Evolutionary conservation across 1,140 invertebrate genomes (phyloP).

Genomic region (Pogonognathellus flavescens): DNA sequence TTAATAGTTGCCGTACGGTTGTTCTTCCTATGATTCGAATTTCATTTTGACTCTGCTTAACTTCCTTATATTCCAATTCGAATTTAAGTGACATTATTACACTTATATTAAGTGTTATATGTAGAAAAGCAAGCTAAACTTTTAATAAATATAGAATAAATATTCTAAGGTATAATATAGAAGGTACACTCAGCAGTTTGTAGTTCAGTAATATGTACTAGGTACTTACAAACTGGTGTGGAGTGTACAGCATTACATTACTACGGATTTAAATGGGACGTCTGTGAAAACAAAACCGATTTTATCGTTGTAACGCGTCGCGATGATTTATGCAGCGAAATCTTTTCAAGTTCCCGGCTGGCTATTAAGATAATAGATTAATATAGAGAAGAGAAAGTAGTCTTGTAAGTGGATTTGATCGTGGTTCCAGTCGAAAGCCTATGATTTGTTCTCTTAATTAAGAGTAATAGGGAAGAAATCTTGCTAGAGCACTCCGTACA

Average conservation of each 20-base stretch:
- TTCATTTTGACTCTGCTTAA: slow-evolving; percentile 12
- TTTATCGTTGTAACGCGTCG: slow-evolving; percentile 57
- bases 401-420: slow-evolving; percentile 58
- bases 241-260: not conserved
- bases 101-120: not conserved
- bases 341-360: slow-evolving; percentile 56
- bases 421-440: slow-evolving; percentile 46
- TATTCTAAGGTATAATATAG: not conserved
- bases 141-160: not conserved
- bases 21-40: not conserved
- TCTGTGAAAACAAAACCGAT: slow-evolving; percentile 59
- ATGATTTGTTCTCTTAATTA: slow-evolving; percentile 60
- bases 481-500: slow-evolving; percentile 1
- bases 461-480: slow-evolving; percentile 56
- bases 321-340: slow-evolving; percentile 60
- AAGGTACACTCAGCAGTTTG: not conserved
- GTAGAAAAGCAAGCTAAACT: not conserved
- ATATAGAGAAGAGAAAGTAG: slow-evolving; percentile 54
- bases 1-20: not conserved
- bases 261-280: slow-evolving; percentile 28
- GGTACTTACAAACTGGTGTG: not conserved
- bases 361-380: slow-evolving; percentile 63
- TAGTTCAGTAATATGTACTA: not conserved
- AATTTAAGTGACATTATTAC: not conserved
- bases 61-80: slow-evolving; percentile 16